Base-by-base conservation (phyloP, 2,797 vertebrate genomes). In the Rhinophrynus dorsalis region DNA sequence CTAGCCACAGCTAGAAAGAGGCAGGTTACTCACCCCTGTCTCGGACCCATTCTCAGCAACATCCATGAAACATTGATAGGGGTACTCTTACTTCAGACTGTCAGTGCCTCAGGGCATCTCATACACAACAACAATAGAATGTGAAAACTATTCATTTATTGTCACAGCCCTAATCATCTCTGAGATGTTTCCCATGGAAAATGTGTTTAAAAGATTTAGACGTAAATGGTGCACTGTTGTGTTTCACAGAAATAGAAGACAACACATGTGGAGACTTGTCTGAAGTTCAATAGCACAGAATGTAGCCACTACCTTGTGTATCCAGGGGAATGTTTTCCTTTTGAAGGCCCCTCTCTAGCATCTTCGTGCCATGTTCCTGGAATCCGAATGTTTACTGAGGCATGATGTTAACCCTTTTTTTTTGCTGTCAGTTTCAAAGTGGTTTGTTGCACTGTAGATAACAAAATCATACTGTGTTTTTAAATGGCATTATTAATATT, bases 231-330 rank as follows among this genome's bases (percentile, higher is more conserved):
- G 26, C 30, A 55, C 4, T 13, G 40, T 50, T 50, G 17, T 12
- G 17, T 35, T 20, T 23, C n/a, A 42, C 51, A 45, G 9, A 6
- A 8, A 50, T 32, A n/a, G 7, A 20, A 37, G 15, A 50, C 1
- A 37, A 1, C 7, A 35, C 65, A 50, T 11, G 65, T 37, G 15
- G 20, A 50, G 55, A 9, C 65, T 9, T 68, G 55, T 21, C n/a
- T 50, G 5, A 50, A 7, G 7, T 12, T 24, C 32, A 38, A 30
- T 26, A 6, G 29, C 40, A 44, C 10, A n/a, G 9, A 5, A 15
- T 13, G 13, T 20, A 29, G 26, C n/a, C 15, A 24, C 26, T 23
- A 2, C 12, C 11, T 1, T 23, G 6, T 17, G 1, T 8, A 15
- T 27, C 9, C 21, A 55, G 63, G 29, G 48, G 42, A 37, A 3